Conservation (phyloP, 2,113 vertebrate genomes). For the Hippoglossus stenolepis region DNA sequence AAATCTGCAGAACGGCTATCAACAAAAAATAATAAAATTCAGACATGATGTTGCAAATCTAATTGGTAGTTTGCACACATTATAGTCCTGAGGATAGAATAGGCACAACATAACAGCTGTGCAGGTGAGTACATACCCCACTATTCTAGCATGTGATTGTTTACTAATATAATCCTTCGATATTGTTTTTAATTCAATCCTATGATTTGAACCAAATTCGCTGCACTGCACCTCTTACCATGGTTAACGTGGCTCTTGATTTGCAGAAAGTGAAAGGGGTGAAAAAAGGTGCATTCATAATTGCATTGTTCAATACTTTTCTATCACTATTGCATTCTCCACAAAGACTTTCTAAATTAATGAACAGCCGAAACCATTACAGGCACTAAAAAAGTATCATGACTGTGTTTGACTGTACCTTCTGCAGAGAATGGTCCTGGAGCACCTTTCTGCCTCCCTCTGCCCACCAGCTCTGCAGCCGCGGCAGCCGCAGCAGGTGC, state of each 20-base stretch:
- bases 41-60: neutral
- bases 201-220: neutral
- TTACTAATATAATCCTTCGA: too few relatives aligned
- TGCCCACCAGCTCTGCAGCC: slow-evolving; percentile 72
- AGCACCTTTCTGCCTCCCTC: slow-evolving; percentile 80
- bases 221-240: neutral
- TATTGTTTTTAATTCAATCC: neutral
- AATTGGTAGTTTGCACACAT: too few relatives aligned
- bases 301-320: too few relatives aligned
- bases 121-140: neutral
- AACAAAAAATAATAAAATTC: neutral
- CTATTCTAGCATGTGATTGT: neutral
- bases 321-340: too few relatives aligned
- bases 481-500: neutral
- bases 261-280: neutral
- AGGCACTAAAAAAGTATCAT: too few relatives aligned
- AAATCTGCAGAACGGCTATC: slow-evolving; percentile 83
- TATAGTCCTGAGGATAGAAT: neutral
- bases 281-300: too few relatives aligned
- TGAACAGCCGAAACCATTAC: neutral
- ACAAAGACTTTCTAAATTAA: too few relatives aligned
- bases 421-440: slow-evolving; percentile 53
- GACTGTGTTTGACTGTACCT: slow-evolving; percentile 68
- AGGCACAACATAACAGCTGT: neutral
- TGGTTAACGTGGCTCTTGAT: neutral